Percentiles rank a stretch among this genome's conserved stretches.
Conservation (phyloP, 2,113 vertebrate genomes). For the Varanus komodoensis region DNA sequence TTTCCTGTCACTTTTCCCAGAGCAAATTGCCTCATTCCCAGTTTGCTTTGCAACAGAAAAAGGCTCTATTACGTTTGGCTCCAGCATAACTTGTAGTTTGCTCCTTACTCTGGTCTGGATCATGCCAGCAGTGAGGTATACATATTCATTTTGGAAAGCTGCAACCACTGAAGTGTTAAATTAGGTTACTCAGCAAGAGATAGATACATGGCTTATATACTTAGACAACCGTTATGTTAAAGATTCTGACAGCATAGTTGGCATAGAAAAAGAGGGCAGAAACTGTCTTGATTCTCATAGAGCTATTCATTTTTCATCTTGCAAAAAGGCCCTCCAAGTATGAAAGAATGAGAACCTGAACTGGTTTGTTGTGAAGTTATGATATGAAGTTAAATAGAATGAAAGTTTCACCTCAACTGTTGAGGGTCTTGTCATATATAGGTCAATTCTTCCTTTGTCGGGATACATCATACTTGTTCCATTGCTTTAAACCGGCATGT, state of each 20-base stretch:
- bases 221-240: neutral
- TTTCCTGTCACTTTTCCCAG: neutral
- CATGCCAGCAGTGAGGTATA: neutral
- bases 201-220: too few species aligned
- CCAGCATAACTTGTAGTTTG: neutral
- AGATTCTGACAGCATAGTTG: neutral
- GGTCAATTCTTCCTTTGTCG: constrained; percentile 46
- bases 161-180: neutral
- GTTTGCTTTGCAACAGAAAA: neutral
- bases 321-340: neutral
- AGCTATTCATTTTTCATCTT: constrained; percentile 10
- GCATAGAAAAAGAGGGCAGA: neutral
- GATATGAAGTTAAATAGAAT: neutral
- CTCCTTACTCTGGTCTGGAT: neutral
- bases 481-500: neutral
- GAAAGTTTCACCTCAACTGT: neutral
- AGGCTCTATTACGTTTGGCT: too few species aligned
- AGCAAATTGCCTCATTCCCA: neutral
- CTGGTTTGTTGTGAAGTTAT: neutral
- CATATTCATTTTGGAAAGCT: neutral
- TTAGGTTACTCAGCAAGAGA: neutral
- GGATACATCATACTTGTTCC: constrained; percentile 28
- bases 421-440: constrained; percentile 38
- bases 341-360: neutral
- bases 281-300: neutral